Evolutionary conservation across 2,888 invertebrate species (phyloP), one percentile per base, ranked within the genome.

Genomic region (Latheticus oryzae): DNA sequence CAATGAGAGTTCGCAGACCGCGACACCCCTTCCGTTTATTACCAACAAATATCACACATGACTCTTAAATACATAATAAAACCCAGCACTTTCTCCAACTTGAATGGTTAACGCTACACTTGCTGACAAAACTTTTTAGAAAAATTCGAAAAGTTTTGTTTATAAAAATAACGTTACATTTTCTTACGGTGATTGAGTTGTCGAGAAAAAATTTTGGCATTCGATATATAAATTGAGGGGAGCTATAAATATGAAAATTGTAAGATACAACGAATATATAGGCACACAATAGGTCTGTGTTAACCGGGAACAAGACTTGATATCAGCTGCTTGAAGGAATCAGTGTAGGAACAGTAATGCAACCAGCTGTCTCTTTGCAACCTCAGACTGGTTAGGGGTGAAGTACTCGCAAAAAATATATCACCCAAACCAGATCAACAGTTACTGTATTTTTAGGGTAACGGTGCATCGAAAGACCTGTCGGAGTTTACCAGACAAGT

Each of bases 21-120:
- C 63, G 62, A 66, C 66, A 64, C 63, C 64, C 64, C 64, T 63
- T 59, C 59, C 59, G 54, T 50, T 59, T 50, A 54, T 59, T 48
- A 54, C 38, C 33, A 59, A 54, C 54, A 42, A 54, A 59, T 59
- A 59, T 59, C 54, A 48, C 59, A 59, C 43, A 59, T 59, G 59
- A 59, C 59, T 54, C 50, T 19, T 28, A 37, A 54, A 54, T 59
- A 48, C 48, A 50, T 54, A 54, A 52, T 42, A 47, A 52, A 58
- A 35, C 47, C 7, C 26, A 23, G 21, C 32, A 24, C 33, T 52
- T 52, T 42, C 38, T 30, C 38, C 38, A 17, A 26, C 9, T 40
- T 40, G 11, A 13, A n/a, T 9, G 24, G 24, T 24, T 24, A 24
- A 9, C n/a, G 3, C 9, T 19, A 5, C 21, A 5, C 21, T 3